A percentile compares a stretch with the other conserved stretches of the same genome.
phyloP scores from a whole-genome alignment of 2,113 vertebrate genomes.

The Podarcis cretensis region DNA sequence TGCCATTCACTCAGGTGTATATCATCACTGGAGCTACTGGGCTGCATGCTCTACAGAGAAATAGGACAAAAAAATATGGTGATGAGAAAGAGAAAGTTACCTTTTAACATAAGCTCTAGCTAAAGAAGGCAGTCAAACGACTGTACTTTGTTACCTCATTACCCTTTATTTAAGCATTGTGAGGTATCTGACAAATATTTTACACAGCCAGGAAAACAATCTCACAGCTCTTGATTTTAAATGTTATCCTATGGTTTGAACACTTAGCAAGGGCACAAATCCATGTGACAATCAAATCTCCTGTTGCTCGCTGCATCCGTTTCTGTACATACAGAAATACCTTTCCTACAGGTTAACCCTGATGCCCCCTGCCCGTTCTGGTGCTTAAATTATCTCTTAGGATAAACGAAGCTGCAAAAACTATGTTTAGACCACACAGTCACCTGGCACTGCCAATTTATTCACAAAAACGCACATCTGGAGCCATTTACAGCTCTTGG shows the following conservation, averaged over 20 bases:
- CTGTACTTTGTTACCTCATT: neutral
- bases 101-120: neutral
- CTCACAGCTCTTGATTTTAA: neutral
- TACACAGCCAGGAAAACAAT: neutral
- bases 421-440: neutral
- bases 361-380: neutral
- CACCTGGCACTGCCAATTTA: neutral
- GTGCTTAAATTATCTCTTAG: neutral
- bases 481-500: too few relatives aligned
- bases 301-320: neutral
- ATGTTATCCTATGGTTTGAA: too few relatives aligned
- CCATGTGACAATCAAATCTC: neutral
- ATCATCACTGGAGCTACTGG: conserved; percentile 61
- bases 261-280: too few relatives aligned
- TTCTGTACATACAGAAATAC: neutral
- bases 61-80: conserved; percentile 32
- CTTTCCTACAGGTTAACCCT: neutral
- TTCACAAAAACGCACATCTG: too few relatives aligned
- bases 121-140: neutral
- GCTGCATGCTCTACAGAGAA: conserved; percentile 66
- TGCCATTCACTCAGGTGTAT: conserved; percentile 94
- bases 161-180: neutral
- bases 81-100: neutral
- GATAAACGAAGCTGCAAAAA: neutral
- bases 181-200: neutral